These are phyloP conservation scores for Cotesia glomerata DNA, from an alignment of 1,140 invertebrate species.

Conservation along the genomic window DNA sequence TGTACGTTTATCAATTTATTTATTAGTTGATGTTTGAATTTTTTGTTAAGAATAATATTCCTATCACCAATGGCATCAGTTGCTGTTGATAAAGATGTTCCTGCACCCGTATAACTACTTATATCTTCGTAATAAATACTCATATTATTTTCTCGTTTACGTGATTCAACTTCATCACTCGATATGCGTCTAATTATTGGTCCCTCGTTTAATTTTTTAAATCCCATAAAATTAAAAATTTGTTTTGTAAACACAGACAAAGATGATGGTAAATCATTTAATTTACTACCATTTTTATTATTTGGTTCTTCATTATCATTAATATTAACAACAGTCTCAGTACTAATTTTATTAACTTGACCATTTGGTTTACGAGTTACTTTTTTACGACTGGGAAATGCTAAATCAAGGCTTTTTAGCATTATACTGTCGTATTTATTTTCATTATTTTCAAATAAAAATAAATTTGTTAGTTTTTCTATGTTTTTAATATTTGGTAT, in stretches of 20 bases:
- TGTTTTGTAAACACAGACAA: not conserved
- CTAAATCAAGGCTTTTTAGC: constrained; percentile 22
- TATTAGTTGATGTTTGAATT: not conserved
- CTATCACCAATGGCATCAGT: constrained; percentile 2
- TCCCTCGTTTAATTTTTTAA: not conserved
- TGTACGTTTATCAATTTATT: not conserved
- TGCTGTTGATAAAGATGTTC: not conserved
- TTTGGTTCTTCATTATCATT: not conserved
- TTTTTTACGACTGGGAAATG: constrained; percentile 4
- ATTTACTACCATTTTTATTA: constrained; percentile 1
- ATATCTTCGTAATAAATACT: constrained; percentile 14
- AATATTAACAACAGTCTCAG: not conserved
- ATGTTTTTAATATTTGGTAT: constrained; percentile 1
- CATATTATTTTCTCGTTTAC: not conserved
- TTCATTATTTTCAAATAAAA: constrained; percentile 11
- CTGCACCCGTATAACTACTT: not conserved
- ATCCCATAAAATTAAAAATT: not conserved
- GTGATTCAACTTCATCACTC: constrained; percentile 20
- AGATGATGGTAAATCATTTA: not conserved
- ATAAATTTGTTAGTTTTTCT: not conserved
- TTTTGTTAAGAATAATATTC: not conserved
- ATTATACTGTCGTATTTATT: constrained; percentile 7
- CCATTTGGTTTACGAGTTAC: not conserved
- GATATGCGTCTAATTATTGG: constrained; percentile 13
- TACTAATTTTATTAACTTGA: not conserved